phyloP scores from a whole-genome alignment of 1,140 invertebrate genomes.

The Drosophila pallidifrons region DNA sequence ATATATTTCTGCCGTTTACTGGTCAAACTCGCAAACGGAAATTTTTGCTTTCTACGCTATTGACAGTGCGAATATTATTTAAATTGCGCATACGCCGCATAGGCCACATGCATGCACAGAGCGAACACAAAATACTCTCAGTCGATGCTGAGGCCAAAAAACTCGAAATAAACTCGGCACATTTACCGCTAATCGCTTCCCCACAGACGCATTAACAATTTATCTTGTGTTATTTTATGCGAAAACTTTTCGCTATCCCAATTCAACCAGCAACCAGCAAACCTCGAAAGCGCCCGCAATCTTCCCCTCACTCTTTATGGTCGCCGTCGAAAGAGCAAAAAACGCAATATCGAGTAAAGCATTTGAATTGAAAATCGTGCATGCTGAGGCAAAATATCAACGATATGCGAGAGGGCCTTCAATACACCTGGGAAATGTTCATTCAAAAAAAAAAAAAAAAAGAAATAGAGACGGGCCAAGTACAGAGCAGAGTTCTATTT shows the following conservation, averaged over 20 bases:
- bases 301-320: background rate
- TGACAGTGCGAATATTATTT: slow-evolving; percentile 42
- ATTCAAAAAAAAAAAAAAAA: background rate
- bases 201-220: slow-evolving; percentile 83
- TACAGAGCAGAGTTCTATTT: background rate
- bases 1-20: slow-evolving; percentile 15
- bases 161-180: slow-evolving; percentile 73
- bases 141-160: slow-evolving; percentile 30
- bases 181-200: slow-evolving; percentile 82
- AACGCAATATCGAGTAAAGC: slow-evolving; percentile 56
- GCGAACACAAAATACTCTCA: slow-evolving; percentile 5
- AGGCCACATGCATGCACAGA: slow-evolving; percentile 12
- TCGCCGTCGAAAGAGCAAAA: background rate
- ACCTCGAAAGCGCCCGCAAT: background rate
- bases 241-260: slow-evolving; percentile 65
- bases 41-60: slow-evolving; percentile 21
- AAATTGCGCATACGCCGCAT: slow-evolving; percentile 51
- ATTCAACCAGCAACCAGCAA: background rate
- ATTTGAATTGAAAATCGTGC: slow-evolving; percentile 79
- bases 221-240: slow-evolving; percentile 83
- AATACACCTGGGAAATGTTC: slow-evolving; percentile 51
- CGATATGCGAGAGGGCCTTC: slow-evolving; percentile 52
- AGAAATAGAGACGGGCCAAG: slow-evolving; percentile 18
- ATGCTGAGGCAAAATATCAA: slow-evolving; percentile 56
- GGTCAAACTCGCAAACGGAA: slow-evolving; percentile 25